Evolutionary conservation across 2,113 vertebrate species (phyloP), one percentile per base, ranked within the genome.

Genomic region (Corythaeola cristata): DNA sequence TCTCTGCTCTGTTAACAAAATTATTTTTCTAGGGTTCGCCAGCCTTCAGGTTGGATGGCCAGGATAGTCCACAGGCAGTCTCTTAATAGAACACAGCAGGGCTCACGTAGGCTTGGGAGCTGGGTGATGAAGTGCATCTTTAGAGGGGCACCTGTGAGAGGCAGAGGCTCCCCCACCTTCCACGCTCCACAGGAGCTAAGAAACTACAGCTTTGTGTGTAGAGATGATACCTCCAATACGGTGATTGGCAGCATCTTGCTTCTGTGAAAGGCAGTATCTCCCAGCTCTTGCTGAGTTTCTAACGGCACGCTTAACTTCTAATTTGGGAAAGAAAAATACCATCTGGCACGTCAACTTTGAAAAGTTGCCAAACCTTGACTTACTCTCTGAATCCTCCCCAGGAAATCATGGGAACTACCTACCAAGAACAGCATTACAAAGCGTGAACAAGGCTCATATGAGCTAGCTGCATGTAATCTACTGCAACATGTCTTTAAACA

Each of bases 321-420:
- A 96, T 97, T 97, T 94, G 85, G 94, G 96, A 96, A 97, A 95
- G 96, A 97, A 96, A 97, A 97, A 96, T 97, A 96, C 96, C 96
- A 97, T 96, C 96, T 97, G 96, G 94, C 91, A 95, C 85, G 91
- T 97, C 89, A 96, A 93, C 96, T 96, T 96, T 96, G 96, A 96
- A 95, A 96, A 96, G 91, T 85, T 97, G 96, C 96, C 96, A 97
- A 93, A 97, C 66, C 87, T 95, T 95, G 91, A 96, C 96, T 96
- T 97, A 92, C 37, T 95, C 86, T 78, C 77, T 90, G 86, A 97
- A 79, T 96, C 86, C 88, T 95, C 73, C 95, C 89, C 93, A 95
- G 92, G 91, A 97, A 95, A 85, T 95, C 74, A 88, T 82, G 89
- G 97, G 94, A 93, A 93, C 93, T 96, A 96, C 96, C 96, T 96